Base-by-base conservation (phyloP, 2,888 invertebrate genomes). In the Diplolepis rosae region DNA sequence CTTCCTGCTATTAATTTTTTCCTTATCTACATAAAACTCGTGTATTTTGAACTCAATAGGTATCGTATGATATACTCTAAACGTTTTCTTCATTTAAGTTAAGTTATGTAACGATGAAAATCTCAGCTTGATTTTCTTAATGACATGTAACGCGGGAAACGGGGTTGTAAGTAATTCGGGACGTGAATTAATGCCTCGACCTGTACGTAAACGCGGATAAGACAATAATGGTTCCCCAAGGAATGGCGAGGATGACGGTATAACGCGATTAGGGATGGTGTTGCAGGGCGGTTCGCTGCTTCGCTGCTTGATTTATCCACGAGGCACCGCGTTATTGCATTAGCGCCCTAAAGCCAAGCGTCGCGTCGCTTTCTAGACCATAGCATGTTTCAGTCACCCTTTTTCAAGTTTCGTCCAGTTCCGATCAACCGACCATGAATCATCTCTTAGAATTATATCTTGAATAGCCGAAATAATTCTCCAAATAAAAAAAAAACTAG, bases 271-370 rank as follows among this genome's bases (percentile, higher is more conserved):
- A 87, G 82, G 69, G 65, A 69, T 32, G 28, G 65, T 76, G 77
- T 73, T 76, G 75, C 77, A 77, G 79, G 73, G 77, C 74, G 68
- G 75, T 67, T 77, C 80, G 79, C 71, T 72, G 79, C 79, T 79
- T 82, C 81, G 75, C 80, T 77, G 81, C 83, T 87, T 87, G 87
- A 87, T 87, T 87, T 87, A 87, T 87, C 85, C 85, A 81, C 78
- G 81, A 76, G 81, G 85, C 82, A 77, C 79, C 79, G 79, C 82
- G 84, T 87, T 87, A 87, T 87, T 87, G 86, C 86, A 87, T 87
- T 87, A 87, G 84, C 84, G 82, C 83, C 83, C 85, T 81, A 79
- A 70, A 71, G 35, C 61, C 48, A 35, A 35, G 35, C 39, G 51
- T 30, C 45, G 35, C 39, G 51, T 30, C 45, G 52, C 61, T 68